These are phyloP conservation scores for Phalera bucephala DNA, from an alignment of 2,888 invertebrate genomes.

Conservation along the genomic window DNA sequence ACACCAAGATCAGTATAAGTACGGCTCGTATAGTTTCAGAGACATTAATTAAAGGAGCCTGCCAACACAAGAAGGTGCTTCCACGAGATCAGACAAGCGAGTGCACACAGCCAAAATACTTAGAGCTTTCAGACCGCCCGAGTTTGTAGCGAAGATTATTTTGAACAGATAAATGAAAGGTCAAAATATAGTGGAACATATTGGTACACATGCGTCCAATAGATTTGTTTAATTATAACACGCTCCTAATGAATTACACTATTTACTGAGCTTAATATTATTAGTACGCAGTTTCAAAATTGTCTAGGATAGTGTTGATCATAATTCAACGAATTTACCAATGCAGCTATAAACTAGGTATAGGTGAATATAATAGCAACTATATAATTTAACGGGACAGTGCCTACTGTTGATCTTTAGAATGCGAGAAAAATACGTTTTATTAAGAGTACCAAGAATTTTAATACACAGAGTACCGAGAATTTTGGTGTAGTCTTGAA, in stretches of 20 bases:
- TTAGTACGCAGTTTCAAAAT: conserved; percentile 30
- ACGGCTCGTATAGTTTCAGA: conserved; percentile 55
- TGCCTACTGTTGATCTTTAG: too few species aligned
- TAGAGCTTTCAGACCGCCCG: conserved; percentile 37
- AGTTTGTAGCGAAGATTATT: conserved; percentile 22
- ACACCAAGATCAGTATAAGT: conserved; percentile 57
- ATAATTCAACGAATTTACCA: too few species aligned
- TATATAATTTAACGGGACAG: too few species aligned
- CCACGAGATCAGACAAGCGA: conserved; percentile 61
- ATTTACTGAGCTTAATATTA: conserved; percentile 35
- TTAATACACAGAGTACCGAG: too few species aligned
- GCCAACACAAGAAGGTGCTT: conserved; percentile 75
- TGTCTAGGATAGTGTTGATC: conserved; percentile 8
- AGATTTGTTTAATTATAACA: conserved; percentile 67
- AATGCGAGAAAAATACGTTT: too few species aligned
- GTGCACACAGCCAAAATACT: conserved; percentile 51
- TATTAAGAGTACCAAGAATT: too few species aligned
- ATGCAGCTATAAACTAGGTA: too few species aligned
- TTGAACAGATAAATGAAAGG: conserved; percentile 27
- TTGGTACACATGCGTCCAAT: conserved; percentile 54
- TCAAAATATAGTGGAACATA: conserved; percentile 41
- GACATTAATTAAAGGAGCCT: conserved; percentile 77
- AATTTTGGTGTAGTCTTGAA: too few species aligned
- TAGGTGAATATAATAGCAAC: too few species aligned
- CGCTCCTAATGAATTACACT: conserved; percentile 51